Conservation (phyloP, 2,888 invertebrate genomes). For the Aphrophora alni region DNA sequence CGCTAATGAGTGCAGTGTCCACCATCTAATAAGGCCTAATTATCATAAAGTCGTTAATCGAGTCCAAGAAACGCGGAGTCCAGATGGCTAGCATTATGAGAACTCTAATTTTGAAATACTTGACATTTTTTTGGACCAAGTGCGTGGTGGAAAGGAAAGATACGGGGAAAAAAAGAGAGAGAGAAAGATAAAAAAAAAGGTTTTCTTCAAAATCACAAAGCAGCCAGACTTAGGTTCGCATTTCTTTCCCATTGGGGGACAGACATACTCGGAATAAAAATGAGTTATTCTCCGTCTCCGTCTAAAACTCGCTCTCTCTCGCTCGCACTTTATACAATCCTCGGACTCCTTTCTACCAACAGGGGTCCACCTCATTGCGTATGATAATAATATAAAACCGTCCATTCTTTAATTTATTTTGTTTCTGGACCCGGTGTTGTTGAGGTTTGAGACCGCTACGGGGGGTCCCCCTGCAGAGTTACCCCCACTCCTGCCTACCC, state of each 20-base stretch:
- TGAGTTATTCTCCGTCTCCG: constrained; percentile 33
- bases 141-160: constrained; percentile 22
- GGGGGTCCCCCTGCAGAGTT: constrained; percentile 19
- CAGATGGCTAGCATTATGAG: constrained; percentile 34
- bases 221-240: constrained; percentile 34
- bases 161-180: constrained; percentile 16
- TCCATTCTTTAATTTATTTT: constrained; percentile 40
- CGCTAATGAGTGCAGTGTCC: background rate
- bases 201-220: constrained; percentile 36
- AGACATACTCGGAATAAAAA: constrained; percentile 42
- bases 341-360: too few species aligned
- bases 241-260: constrained; percentile 31
- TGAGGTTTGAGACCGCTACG: constrained; percentile 7
- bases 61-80: constrained; percentile 17
- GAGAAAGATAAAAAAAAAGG: background rate
- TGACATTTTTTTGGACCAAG: constrained; percentile 32
- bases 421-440: constrained; percentile 37
- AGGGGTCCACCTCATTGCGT: constrained; percentile 37
- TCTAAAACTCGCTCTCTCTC: constrained; percentile 22
- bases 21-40: background rate
- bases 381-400: constrained; percentile 40
- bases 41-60: constrained; percentile 8
- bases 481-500: constrained; percentile 9
- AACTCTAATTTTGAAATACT: constrained; percentile 20
- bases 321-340: background rate